Conservation (phyloP, 1,140 invertebrate genomes). For the Goniozus legneri region DNA sequence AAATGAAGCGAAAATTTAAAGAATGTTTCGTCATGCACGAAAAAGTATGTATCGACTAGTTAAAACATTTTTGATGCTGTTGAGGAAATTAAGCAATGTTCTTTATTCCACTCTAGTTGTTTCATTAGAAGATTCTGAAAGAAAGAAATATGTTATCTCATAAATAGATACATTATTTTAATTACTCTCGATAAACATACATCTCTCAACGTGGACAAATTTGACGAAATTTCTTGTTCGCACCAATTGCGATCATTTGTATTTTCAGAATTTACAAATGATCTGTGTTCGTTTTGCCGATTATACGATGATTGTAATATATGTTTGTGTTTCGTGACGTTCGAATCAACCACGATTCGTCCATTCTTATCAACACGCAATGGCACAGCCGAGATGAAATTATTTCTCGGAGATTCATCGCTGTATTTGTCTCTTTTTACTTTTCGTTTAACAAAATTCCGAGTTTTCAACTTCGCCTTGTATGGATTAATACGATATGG, state of each 20-base stretch:
- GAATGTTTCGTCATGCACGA: slow-evolving; percentile 4
- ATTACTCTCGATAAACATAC: slow-evolving; percentile 23
- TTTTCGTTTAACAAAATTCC: slow-evolving; percentile 25
- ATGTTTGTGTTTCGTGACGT: neutral
- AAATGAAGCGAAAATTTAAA: slow-evolving; percentile 20
- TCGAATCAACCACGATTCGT: slow-evolving; percentile 29
- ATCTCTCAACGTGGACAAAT: slow-evolving; percentile 42
- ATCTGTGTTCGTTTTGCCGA: neutral
- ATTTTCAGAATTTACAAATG: neutral
- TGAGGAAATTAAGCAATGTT: slow-evolving; percentile 41
- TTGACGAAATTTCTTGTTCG: slow-evolving; percentile 43
- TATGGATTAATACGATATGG: slow-evolving; percentile 35
- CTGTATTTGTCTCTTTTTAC: slow-evolving; percentile 37
- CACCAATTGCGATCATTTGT: slow-evolving; percentile 31
- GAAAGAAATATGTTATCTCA: slow-evolving; percentile 7
- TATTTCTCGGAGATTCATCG: slow-evolving; percentile 45
- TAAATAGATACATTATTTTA: slow-evolving; percentile 3
- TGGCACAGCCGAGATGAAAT: slow-evolving; percentile 39
- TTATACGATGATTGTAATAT: slow-evolving; percentile 1
- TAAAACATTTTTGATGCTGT: slow-evolving; percentile 35
- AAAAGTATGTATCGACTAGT: slow-evolving; percentile 5
- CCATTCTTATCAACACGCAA: slow-evolving; percentile 39
- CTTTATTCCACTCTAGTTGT: slow-evolving; percentile 48
- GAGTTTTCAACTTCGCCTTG: slow-evolving; percentile 32
- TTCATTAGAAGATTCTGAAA: slow-evolving; percentile 49